Evolutionary conservation across 2,888 invertebrate genomes (phyloP), one percentile per base, ranked within the genome.

Genomic region (Tetragonisca angustula): DNA sequence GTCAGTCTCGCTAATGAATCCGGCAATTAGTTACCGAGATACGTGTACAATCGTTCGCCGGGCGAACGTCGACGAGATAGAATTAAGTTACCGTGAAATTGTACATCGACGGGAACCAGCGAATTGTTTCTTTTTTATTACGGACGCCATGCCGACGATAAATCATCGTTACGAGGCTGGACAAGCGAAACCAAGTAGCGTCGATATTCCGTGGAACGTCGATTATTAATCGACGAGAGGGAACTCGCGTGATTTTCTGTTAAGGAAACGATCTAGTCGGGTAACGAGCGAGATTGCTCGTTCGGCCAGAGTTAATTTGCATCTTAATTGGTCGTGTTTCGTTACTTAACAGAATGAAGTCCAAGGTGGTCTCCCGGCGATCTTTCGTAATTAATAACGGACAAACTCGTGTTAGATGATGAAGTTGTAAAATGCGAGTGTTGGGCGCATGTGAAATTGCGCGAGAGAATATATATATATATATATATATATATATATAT

Each of bases 21-120:
- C 49, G 54, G 74, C 83, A 84, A 87, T 88, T 86, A 88, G 80
- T 85, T 80, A 83, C 50, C 43, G 61, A 77, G 84, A 83, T 72
- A 32, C 70, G 81, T 78, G 67, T 59, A 61, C 61, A 61, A 77
- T 83, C 68, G 15, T 32, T 83, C 68, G 15, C 43, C 56, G 50
- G 19, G 27, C 49, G 56, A 61, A 54, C 27, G 32, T 49, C 27
- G 43, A n/a, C 59, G 24, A 56, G 70, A 74, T 62, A 6, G 32
- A 69, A 75, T 72, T 75, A 73, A 79, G 68, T 83, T 61, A 2
- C 43, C 71, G 61, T 61, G 54, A 72, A 76, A 76, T 80, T 36
- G 65, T 75, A 52, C 74, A 13, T 43, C 11, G 75, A 21, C 43
- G 13, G 61, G 13, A 65, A 50, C 21, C 43, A 19, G 50, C 49